phyloP scores from a whole-genome alignment of 2,113 vertebrate species.

The Rhinolophus sinicus region DNA sequence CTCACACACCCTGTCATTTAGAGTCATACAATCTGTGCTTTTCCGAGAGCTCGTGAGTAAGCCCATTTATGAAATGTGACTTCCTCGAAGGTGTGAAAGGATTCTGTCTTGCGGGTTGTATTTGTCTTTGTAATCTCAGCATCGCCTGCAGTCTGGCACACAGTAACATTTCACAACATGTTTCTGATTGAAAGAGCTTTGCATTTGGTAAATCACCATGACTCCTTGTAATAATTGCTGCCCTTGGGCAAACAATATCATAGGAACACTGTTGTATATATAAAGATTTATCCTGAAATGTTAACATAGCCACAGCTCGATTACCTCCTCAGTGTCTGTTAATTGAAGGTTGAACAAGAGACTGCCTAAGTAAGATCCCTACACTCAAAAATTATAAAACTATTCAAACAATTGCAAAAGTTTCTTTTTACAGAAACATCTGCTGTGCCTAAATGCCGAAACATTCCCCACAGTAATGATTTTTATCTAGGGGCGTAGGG shows the following conservation, averaged over 20 bases:
- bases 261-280: not conserved
- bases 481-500: not conserved
- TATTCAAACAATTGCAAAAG: not conserved
- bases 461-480: not conserved
- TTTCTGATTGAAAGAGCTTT: not conserved
- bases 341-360: not conserved
- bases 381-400: not conserved
- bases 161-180: not conserved
- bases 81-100: not conserved
- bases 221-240: not conserved
- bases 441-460: not conserved
- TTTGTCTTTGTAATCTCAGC: not conserved
- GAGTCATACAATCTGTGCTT: not conserved
- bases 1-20: not conserved
- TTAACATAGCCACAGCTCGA: not conserved
- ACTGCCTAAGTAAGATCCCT: not conserved
- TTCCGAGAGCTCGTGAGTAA: not conserved
- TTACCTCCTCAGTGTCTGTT: not conserved
- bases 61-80: not conserved
- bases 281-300: not conserved
- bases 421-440: constrained; percentile 38
- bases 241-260: not conserved
- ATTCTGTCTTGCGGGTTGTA: not conserved
- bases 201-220: not conserved
- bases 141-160: not conserved